Base-by-base conservation (phyloP, 2,113 vertebrate genomes). In the Hyperopisus bebe region DNA sequence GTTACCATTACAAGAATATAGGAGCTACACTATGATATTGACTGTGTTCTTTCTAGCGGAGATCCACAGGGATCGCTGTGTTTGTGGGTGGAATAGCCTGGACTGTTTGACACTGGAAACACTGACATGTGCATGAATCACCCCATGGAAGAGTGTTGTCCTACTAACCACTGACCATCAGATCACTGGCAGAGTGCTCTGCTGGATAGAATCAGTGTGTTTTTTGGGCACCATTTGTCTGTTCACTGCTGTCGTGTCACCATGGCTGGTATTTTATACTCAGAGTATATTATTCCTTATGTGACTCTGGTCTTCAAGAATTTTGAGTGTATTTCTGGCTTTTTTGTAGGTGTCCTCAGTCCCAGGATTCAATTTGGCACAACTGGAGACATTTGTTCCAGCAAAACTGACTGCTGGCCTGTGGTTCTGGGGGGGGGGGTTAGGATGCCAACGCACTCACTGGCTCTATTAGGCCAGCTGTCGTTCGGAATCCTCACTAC, bases 401-500 rank as follows among this genome's bases (percentile, higher is more conserved):
- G 58, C 21, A 88, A 58, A n/a, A 66, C 55, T n/a, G 55, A 66
- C 55, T 42, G 87, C 55, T 11, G 39, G 42, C 42, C 39, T 44
- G 21, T 66, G 44, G 83, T 46, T 48, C 62, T 21, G 19, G 13
- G 10, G n/a, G 48, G 39, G 31, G 13, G 46, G 2, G 46, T 31
- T 74, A 74, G 31, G 70, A 10, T 74, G 31, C 11, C 13, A 74
- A 48, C 21, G 27, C 42, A 13, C 46, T 85, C 42, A n/a, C 46
- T 48, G 24, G 42, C 90, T 91, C 91, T 55, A 89, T 91, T 48
- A 91, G 90, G 93, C 93, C 95, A 95, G 95, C 95, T 96, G 95
- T 95, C 93, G 91, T 89, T 91, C 94, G 93, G 94, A 94, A 94
- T 95, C 94, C 91, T 93, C 92, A 93, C 91, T 91, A 92, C 92